These are phyloP conservation scores for Plagiodera versicolora DNA, from an alignment of 2,888 invertebrate genomes.

Conservation along the genomic window DNA sequence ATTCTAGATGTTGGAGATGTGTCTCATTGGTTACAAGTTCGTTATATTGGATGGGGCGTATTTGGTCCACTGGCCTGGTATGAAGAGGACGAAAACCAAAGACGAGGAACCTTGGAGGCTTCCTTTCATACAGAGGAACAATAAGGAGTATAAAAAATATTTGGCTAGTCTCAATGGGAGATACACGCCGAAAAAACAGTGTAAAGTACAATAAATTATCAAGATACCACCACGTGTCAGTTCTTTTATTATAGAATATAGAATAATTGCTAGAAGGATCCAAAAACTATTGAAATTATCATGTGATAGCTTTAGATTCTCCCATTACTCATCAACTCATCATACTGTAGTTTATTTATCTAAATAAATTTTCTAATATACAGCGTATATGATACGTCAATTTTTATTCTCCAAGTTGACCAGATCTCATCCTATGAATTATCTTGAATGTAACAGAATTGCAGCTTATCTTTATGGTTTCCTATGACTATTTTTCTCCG, in stretches of 20 bases:
- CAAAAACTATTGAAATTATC: too few species aligned
- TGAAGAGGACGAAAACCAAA: constrained; percentile 57
- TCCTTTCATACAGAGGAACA: constrained; percentile 52
- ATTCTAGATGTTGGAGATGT: constrained; percentile 74
- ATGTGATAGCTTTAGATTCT: too few species aligned
- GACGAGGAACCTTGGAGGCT: constrained; percentile 46
- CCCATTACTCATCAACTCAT: too few species aligned
- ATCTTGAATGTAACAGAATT: too few species aligned
- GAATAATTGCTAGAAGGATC: too few species aligned
- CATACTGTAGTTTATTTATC: too few species aligned
- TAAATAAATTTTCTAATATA: too few species aligned
- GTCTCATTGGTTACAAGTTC: constrained; percentile 71
- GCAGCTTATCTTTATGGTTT: too few species aligned
- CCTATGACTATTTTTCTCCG: background rate
- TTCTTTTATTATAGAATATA: too few species aligned
- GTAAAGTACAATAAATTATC: constrained; percentile 43
- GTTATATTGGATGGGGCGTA: constrained; percentile 74
- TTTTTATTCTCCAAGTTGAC: too few species aligned
- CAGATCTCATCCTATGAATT: too few species aligned
- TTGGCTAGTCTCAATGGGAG: constrained; percentile 55
- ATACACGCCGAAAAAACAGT: constrained; percentile 56
- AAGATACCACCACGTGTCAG: background rate
- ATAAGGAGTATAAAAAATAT: constrained; percentile 57
- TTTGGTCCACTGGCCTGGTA: constrained; percentile 69
- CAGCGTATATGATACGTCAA: too few species aligned